A percentile compares a stretch with the other conserved stretches of the same genome.
These are phyloP conservation scores for Macrosteles quadrilineatus DNA, from an alignment of 1,140 invertebrate genomes.

Conservation along the genomic window DNA sequence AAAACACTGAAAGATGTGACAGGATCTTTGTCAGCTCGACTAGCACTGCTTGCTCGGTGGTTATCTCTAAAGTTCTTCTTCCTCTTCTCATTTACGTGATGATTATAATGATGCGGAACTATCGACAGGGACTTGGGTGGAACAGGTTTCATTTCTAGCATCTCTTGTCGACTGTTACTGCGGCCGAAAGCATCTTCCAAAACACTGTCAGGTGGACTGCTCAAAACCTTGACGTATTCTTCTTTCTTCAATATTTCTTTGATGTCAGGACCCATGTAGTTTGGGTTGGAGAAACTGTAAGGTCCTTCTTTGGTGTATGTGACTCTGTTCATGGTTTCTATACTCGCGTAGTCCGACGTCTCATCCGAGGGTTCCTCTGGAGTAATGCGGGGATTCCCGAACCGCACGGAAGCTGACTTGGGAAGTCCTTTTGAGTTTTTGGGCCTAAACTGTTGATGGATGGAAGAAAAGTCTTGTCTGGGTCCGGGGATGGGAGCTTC, in stretches of 20 bases:
- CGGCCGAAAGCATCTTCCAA: conserved; percentile 44
- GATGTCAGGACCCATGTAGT: conserved; percentile 68
- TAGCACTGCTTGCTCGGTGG: conserved; percentile 50
- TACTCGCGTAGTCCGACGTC: conserved; percentile 76
- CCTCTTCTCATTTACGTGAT: conserved; percentile 44
- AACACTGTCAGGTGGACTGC: conserved; percentile 46
- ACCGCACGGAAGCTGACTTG: conserved; percentile 63
- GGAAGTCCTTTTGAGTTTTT: conserved; percentile 50
- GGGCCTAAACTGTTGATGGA: conserved; percentile 46
- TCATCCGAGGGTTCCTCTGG: conserved; percentile 65
- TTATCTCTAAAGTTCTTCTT: conserved; percentile 46
- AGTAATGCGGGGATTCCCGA: conserved; percentile 54
- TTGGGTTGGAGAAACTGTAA: conserved; percentile 63
- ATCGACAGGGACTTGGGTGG: conserved; percentile 52
- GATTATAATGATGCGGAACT: conserved; percentile 41
- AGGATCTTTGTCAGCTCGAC: conserved; percentile 47
- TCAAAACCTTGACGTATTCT: conserved; percentile 42
- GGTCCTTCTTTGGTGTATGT: conserved; percentile 44
- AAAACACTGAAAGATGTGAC: conserved; percentile 63
- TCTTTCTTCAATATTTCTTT: conserved; percentile 48
- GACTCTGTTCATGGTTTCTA: conserved; percentile 62
- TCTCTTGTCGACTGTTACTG: conserved; percentile 42
- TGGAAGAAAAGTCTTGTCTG: conserved; percentile 41
- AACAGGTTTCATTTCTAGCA: conserved; percentile 45
- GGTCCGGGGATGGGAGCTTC: conserved; percentile 46